phyloP scores from a whole-genome alignment of 1,140 invertebrate genomes.

The Pogonus chalceus region DNA sequence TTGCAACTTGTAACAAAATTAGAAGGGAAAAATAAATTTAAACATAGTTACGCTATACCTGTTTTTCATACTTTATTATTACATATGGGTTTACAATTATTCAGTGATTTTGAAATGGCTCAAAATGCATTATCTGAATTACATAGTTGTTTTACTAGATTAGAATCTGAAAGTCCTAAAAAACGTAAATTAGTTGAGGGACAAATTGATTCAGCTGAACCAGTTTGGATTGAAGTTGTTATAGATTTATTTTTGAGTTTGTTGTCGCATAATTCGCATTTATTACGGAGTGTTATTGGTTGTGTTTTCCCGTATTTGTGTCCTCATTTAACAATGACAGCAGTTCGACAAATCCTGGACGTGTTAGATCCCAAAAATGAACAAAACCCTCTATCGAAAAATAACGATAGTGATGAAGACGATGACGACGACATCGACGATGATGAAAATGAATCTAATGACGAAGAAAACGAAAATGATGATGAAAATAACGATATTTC shows the following conservation, averaged over 20 bases:
- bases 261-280: conserved; percentile 55
- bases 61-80: conserved; percentile 57
- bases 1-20: conserved; percentile 36
- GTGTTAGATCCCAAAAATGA: conserved; percentile 56
- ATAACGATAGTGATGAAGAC: conserved; percentile 35
- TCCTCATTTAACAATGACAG: conserved; percentile 51
- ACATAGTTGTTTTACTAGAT: conserved; percentile 54
- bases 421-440: conserved; percentile 37
- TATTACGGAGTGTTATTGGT: conserved; percentile 55
- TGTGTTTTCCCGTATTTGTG: conserved; percentile 64
- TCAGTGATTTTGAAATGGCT: conserved; percentile 55
- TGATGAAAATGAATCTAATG: conserved; percentile 31
- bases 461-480: conserved; percentile 30
- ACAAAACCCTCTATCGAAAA: conserved; percentile 42
- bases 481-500: conserved; percentile 26
- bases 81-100: conserved; percentile 59
- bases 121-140: conserved; percentile 55
- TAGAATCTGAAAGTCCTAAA: conserved; percentile 35
- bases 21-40: conserved; percentile 28
- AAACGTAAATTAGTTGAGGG: conserved; percentile 32
- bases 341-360: conserved; percentile 62
- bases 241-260: conserved; percentile 65
- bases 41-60: conserved; percentile 26
- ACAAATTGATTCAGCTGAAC: conserved; percentile 41
- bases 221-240: conserved; percentile 68